Evolutionary conservation across 1,140 invertebrate genomes (phyloP).

Genomic region (Calosoma granatense): DNA sequence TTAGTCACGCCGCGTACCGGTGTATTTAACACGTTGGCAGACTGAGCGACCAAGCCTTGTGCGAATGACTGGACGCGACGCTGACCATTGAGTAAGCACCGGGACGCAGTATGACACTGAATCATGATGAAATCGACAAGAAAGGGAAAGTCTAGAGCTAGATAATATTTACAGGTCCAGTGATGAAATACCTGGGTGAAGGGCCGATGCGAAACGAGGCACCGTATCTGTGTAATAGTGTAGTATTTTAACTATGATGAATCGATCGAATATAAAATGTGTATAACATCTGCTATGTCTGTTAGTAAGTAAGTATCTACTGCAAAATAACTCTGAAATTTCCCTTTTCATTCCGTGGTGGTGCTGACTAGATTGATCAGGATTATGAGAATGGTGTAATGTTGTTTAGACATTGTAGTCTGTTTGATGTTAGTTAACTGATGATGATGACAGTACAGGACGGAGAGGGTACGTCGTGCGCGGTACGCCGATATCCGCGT

Average conservation of each 20-base stretch:
- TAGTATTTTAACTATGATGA: neutral
- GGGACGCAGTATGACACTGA: neutral
- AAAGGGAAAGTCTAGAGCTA: constrained; percentile 8
- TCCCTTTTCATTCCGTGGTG: neutral
- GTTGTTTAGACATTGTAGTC: neutral
- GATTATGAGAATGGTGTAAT: neutral
- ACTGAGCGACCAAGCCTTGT: neutral
- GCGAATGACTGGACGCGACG: neutral
- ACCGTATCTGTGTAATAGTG: neutral
- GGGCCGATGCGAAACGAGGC: neutral
- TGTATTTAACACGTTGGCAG: neutral
- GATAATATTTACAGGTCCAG: neutral
- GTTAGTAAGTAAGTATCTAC: neutral
- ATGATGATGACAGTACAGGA: too few relatives aligned
- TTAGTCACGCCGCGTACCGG: neutral
- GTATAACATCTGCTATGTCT: too few relatives aligned
- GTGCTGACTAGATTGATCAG: neutral
- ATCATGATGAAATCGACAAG: neutral
- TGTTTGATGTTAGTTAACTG: neutral
- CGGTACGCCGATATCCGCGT: constrained; percentile 3
- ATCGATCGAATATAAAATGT: neutral
- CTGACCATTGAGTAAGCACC: neutral
- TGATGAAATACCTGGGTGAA: neutral
- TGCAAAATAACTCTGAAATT: neutral
- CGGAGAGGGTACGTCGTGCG: neutral